Conservation (phyloP, 2,888 invertebrate species). For the Atethmia centrago region DNA sequence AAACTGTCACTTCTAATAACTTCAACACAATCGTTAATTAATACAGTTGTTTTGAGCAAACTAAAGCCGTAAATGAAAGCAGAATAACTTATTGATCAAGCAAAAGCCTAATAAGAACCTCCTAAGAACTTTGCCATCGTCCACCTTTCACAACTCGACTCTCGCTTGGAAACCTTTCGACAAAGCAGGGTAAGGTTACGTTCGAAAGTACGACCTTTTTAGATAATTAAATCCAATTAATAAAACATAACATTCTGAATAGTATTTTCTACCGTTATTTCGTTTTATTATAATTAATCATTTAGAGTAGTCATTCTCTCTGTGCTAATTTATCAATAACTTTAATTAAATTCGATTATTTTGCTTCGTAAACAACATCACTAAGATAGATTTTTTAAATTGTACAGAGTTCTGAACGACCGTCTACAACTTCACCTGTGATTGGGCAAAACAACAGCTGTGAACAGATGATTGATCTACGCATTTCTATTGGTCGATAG, state of each 20-base stretch:
- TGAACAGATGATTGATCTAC: constrained; percentile 71
- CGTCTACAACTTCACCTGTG: constrained; percentile 19
- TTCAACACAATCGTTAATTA: constrained; percentile 56
- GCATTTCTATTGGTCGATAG: constrained; percentile 66
- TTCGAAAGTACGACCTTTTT: constrained; percentile 26
- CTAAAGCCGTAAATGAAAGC: constrained; percentile 65
- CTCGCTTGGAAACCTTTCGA: constrained; percentile 45
- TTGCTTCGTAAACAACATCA: not conserved
- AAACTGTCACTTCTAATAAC: constrained; percentile 68
- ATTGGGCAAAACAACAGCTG: constrained; percentile 72
- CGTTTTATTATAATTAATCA: not conserved
- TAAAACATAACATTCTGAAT: not conserved
- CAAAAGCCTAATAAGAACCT: constrained; percentile 77
- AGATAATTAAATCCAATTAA: not conserved
- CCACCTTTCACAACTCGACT: constrained; percentile 76
- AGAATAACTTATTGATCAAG: constrained; percentile 75
- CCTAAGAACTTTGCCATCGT: constrained; percentile 71
- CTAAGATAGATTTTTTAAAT: not conserved
- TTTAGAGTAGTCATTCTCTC: rapidly evolving
- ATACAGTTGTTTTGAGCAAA: constrained; percentile 67
- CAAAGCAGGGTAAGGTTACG: constrained; percentile 38
- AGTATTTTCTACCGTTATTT: not conserved
- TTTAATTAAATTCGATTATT: not conserved
- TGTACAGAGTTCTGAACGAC: constrained; percentile 57
- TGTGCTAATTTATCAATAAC: not conserved